Evolutionary conservation across 2,888 invertebrate genomes (phyloP).

Genomic region (Amblyteles armatorius): DNA sequence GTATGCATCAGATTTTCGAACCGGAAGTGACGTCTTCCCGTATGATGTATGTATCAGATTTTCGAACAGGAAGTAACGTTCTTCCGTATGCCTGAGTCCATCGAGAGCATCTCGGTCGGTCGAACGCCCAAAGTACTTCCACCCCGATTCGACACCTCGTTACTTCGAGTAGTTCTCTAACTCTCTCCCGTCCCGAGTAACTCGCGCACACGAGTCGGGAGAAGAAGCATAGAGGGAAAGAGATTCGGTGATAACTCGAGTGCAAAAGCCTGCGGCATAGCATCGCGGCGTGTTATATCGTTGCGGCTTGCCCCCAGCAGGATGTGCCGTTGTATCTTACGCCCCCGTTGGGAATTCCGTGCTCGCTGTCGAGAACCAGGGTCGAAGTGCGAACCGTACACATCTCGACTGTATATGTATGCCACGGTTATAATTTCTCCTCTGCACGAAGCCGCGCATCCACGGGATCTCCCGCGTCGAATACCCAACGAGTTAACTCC

Average conservation of each 20-base stretch:
- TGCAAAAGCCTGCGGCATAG: slow-evolving; percentile 33
- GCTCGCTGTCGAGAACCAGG: slow-evolving; percentile 24
- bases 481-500: slow-evolving; percentile 39
- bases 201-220: slow-evolving; percentile 17
- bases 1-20: too few relatives aligned
- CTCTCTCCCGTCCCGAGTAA: slow-evolving; percentile 31
- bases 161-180: slow-evolving; percentile 45
- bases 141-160: slow-evolving; percentile 55
- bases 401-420: slow-evolving; percentile 14
- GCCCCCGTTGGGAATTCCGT: slow-evolving; percentile 50
- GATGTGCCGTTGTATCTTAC: slow-evolving; percentile 53
- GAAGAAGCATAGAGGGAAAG: slow-evolving; percentile 19
- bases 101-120: slow-evolving; percentile 6
- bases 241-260: slow-evolving; percentile 53
- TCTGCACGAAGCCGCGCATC: not conserved
- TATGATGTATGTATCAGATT: too few relatives aligned
- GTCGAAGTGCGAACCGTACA: slow-evolving; percentile 38
- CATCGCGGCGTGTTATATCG: slow-evolving; percentile 44
- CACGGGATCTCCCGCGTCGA: slow-evolving; percentile 41
- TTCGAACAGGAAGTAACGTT: not conserved
- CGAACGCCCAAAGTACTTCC: slow-evolving; percentile 42
- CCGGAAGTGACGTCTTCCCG: too few relatives aligned
- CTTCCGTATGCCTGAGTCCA: slow-evolving; percentile 18
- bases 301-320: slow-evolving; percentile 36
- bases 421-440: slow-evolving; percentile 4